Base-by-base conservation (phyloP, 2,797 vertebrate genomes). In the Chromis chromis region DNA sequence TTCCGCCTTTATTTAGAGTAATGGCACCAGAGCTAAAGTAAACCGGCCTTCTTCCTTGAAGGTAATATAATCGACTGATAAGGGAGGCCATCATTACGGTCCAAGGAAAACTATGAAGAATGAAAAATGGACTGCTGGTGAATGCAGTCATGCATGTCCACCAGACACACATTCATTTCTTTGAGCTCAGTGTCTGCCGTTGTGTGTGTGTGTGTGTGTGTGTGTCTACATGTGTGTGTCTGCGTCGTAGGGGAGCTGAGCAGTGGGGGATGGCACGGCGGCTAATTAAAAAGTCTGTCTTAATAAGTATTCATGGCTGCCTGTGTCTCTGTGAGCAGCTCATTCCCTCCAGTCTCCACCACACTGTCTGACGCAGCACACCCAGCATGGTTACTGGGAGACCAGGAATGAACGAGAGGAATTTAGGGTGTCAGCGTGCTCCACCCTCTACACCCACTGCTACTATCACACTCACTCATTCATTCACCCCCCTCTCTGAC, bases 231-330 rank as follows among this genome's bases (percentile, higher is more conserved):
- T 61, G 44, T 75, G 63, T 59, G 33, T 55, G 52, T 80, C 21
- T 5, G 21, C 3, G 9, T 31, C 8, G 4, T 61, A 65, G 60
- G 46, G 28, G 63, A 67, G 63, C 31, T 0, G 21, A 59, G 59
- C 36, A 44, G 57, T 42, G 70, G 72, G 64, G 62, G 71, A 70
- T 54, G 67, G 48, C 40, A 28, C 2, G 11, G 48, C 46, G 66
- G 74, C 55, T 88, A 90, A 93, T 90, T 91, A 88, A 89, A 88
- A 91, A 84, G 70, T 78, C 74, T 16, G 49, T 78, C 70, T 86
- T 78, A 85, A 86, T 78, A 89, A 83, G 71, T 72, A 84, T 74
- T 86, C 74, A 76, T 63, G 55, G 67, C 76, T 74, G 79, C 33
- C 67, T 62, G 59, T 66, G 79, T 70, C 46, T 84, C 73, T 69